Evolutionary conservation across 2,113 vertebrate genomes (phyloP).

Genomic region (Myotis brandtii): DNA sequence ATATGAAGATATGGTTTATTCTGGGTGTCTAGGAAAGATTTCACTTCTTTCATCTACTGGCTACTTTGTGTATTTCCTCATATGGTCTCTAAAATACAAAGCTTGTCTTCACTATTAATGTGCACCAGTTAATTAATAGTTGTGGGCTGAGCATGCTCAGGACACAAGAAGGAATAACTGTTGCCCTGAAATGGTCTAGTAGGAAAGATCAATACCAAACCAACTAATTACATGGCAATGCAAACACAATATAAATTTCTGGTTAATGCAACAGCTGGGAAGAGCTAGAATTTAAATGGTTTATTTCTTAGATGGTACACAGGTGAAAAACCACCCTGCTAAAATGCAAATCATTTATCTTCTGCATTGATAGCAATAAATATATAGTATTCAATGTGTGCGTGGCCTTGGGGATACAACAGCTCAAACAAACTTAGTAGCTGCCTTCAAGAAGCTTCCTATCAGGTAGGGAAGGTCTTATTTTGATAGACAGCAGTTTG

Average conservation of each 20-base stretch:
- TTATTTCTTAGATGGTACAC: neutral
- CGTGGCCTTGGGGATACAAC: neutral
- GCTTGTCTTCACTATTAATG: neutral
- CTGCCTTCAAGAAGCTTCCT: neutral
- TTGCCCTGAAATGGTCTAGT: neutral
- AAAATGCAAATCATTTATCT: constrained; percentile 25
- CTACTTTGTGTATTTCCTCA: neutral
- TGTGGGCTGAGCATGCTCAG: neutral
- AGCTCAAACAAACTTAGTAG: neutral
- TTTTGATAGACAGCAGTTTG: neutral
- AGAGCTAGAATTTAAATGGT: neutral
- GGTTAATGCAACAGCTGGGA: neutral
- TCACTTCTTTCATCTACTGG: neutral
- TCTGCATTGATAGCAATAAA: constrained; percentile 9
- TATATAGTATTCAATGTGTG: neutral
- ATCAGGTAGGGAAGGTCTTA: neutral
- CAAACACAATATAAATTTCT: neutral
- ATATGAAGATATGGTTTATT: neutral
- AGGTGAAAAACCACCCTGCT: constrained; percentile 38
- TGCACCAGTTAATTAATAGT: neutral
- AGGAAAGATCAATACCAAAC: neutral
- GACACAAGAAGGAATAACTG: neutral
- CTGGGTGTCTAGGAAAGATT: neutral
- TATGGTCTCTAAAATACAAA: neutral
- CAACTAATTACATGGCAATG: neutral